These are phyloP conservation scores for Drosophila melanica DNA, from an alignment of 1,140 invertebrate genomes.

Conservation along the genomic window DNA sequence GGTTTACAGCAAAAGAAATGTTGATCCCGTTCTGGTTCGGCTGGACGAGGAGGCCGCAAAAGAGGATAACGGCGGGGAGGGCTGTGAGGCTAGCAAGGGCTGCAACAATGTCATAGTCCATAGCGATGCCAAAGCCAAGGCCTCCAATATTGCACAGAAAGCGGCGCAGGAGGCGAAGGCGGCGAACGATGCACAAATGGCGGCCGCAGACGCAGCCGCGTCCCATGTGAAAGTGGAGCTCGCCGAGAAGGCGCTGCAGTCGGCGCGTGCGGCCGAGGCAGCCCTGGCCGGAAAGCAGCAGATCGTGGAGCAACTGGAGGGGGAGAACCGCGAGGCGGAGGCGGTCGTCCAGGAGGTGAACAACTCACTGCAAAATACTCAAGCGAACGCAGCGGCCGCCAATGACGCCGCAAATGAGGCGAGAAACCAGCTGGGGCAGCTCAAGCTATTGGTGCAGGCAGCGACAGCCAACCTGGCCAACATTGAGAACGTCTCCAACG, in stretches of 20 bases:
- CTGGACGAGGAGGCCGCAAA: slow-evolving; percentile 7
- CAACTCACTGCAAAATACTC: slow-evolving; percentile 85
- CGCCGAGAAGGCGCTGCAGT: slow-evolving; percentile 87
- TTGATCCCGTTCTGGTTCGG: slow-evolving; percentile 4
- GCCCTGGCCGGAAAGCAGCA: slow-evolving; percentile 87
- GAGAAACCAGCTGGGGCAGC: slow-evolving; percentile 83
- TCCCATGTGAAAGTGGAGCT: slow-evolving; percentile 87
- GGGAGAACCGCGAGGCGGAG: slow-evolving; percentile 86
- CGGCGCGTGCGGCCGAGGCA: slow-evolving; percentile 87
- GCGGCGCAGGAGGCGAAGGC: slow-evolving; percentile 87
- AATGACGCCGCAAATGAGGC: slow-evolving; percentile 85
- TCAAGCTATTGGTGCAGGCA: slow-evolving; percentile 81
- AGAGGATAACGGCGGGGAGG: neutral
- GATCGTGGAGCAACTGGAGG: slow-evolving; percentile 85
- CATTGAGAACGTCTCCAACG: slow-evolving; percentile 86
- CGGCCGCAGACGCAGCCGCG: slow-evolving; percentile 87
- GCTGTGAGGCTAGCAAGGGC: neutral
- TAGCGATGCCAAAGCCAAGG: slow-evolving; percentile 26
- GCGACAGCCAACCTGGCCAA: slow-evolving; percentile 86
- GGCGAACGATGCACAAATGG: slow-evolving; percentile 87
- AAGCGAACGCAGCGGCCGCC: slow-evolving; percentile 86
- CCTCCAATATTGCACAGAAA: slow-evolving; percentile 85
- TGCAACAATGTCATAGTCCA: neutral
- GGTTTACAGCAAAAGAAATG: slow-evolving; percentile 38
- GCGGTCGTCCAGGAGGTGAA: slow-evolving; percentile 87